phyloP scores from a whole-genome alignment of 2,888 invertebrate genomes.

The Lasioglossum oenotherae region DNA sequence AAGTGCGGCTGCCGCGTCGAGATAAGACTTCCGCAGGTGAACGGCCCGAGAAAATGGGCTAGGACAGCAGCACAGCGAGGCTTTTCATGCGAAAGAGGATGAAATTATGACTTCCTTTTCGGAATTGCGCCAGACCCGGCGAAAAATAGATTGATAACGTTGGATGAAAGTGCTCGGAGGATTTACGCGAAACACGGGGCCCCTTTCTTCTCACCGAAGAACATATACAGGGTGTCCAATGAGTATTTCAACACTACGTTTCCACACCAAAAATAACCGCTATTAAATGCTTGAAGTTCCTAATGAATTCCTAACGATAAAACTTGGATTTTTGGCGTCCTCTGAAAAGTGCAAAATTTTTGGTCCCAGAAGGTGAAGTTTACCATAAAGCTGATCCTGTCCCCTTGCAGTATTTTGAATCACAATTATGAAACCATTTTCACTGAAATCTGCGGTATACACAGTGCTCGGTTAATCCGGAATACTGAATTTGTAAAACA shows the following conservation, averaged over 20 bases:
- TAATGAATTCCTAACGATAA: too few relatives aligned
- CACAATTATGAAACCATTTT: neutral
- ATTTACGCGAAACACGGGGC: slow-evolving; percentile 16
- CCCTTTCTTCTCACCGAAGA: neutral
- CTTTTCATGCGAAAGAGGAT: slow-evolving; percentile 47
- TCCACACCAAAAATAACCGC: neutral
- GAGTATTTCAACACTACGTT: too few relatives aligned
- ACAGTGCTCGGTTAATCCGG: neutral
- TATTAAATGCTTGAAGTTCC: too few relatives aligned
- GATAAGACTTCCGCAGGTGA: slow-evolving; percentile 68
- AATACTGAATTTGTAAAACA: neutral
- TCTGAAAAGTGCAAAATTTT: too few relatives aligned
- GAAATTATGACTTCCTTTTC: slow-evolving; percentile 52
- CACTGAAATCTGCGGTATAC: neutral
- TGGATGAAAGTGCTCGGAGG: slow-evolving; percentile 39
- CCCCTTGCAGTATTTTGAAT: neutral
- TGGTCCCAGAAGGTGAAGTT: too few relatives aligned
- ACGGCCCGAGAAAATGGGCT: slow-evolving; percentile 48
- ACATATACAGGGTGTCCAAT: neutral
- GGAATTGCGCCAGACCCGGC: slow-evolving; percentile 45
- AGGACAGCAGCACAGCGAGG: slow-evolving; percentile 44
- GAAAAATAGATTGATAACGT: slow-evolving; percentile 66
- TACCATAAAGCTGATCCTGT: too few relatives aligned
- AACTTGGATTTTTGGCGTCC: fast-evolving
- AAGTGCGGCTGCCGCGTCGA: slow-evolving; percentile 62